Percentiles rank a stretch among this genome's conserved stretches.
These are phyloP conservation scores for Lymantria monacha DNA, from an alignment of 2,888 invertebrate genomes.

Conservation along the genomic window DNA sequence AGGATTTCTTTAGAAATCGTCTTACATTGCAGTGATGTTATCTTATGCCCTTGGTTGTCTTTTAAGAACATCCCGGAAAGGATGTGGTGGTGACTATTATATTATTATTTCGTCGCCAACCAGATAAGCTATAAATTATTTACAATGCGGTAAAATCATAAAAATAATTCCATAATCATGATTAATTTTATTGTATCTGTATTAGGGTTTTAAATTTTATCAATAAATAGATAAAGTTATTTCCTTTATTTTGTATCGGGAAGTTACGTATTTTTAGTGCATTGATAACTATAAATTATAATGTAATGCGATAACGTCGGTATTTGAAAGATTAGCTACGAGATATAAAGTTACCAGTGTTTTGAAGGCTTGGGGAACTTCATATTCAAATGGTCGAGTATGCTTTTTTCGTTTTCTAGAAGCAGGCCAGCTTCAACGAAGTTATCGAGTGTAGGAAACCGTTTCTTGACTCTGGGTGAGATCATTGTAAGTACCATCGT, in stretches of 20 bases:
- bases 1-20: too few relatives aligned
- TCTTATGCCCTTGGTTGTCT: too few relatives aligned
- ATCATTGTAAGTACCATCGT: slow-evolving; percentile 94
- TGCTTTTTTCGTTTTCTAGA: slow-evolving; percentile 89
- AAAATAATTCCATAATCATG: not conserved
- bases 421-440: slow-evolving; percentile 92
- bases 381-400: slow-evolving; percentile 89
- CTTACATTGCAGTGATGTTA: too few relatives aligned
- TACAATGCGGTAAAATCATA: not conserved
- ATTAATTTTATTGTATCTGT: not conserved
- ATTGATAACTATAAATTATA: slow-evolving; percentile 3
- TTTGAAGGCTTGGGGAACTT: slow-evolving; percentile 93
- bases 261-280: slow-evolving; percentile 3
- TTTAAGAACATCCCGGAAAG: too few relatives aligned
- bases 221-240: slow-evolving; percentile 1
- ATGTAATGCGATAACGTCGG: not conserved
- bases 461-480: slow-evolving; percentile 93
- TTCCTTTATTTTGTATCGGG: slow-evolving; percentile 17
- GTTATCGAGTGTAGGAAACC: slow-evolving; percentile 92
- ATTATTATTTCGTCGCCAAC: too few relatives aligned
- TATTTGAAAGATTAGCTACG: not conserved
- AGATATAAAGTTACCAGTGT: slow-evolving; percentile 84
- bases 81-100: too few relatives aligned
- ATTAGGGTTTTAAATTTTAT: not conserved
- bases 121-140: too few relatives aligned